Conservation (phyloP, 2,113 vertebrate species). For the Percina caprodes region DNA sequence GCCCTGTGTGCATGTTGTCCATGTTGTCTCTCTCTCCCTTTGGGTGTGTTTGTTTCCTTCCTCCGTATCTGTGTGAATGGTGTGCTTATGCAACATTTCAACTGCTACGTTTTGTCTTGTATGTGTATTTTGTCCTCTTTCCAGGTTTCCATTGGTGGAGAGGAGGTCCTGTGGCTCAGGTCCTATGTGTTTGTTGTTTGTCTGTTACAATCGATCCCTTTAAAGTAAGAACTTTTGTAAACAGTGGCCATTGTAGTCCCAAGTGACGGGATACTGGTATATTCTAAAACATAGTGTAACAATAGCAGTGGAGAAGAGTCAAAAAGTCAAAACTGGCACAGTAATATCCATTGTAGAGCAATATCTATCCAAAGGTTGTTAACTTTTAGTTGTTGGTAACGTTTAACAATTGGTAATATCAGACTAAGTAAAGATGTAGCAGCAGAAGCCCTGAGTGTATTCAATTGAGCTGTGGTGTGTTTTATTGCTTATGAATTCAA, state of each 20-base stretch:
- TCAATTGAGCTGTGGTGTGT: neutral
- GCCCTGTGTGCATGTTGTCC: neutral
- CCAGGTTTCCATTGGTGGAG: neutral
- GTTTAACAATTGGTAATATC: neutral
- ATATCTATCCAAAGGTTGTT: neutral
- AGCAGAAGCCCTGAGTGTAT: neutral
- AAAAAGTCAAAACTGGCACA: neutral
- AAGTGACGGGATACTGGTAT: neutral
- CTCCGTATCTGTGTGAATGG: neutral
- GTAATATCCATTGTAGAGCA: neutral
- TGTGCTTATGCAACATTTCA: neutral
- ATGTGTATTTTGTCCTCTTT: neutral
- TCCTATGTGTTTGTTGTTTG: neutral
- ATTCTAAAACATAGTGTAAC: neutral
- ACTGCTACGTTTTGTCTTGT: neutral
- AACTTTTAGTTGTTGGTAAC: neutral
- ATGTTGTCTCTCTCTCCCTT: neutral
- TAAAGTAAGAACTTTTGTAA: neutral
- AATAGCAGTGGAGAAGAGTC: neutral
- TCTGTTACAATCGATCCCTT: neutral
- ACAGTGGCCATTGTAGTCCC: neutral
- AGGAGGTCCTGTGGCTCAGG: neutral
- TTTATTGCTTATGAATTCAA: neutral
- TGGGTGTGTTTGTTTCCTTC: neutral
- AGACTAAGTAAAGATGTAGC: neutral